phyloP scores from a whole-genome alignment of 2,888 invertebrate genomes.

The Asteroscopus sphinx region DNA sequence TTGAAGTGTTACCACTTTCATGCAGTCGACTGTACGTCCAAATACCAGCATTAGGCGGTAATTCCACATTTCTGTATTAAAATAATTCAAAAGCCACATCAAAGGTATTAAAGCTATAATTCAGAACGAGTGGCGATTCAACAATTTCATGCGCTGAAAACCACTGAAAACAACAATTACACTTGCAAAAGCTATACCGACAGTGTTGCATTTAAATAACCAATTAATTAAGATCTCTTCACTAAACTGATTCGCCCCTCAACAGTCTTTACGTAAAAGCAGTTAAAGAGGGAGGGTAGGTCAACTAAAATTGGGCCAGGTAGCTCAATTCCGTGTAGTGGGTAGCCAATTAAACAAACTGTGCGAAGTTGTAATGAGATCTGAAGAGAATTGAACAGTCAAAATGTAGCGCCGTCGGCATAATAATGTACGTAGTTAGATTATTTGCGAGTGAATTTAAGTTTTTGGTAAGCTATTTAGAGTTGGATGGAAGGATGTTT shows the following conservation, averaged over 20 bases:
- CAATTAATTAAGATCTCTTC: slow-evolving; percentile 54
- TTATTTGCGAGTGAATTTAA: slow-evolving; percentile 48
- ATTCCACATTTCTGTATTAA: slow-evolving; percentile 23
- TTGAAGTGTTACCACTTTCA: too few species aligned
- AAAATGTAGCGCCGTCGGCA: slow-evolving; percentile 56
- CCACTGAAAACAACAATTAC: slow-evolving; percentile 64
- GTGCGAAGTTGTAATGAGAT: slow-evolving; percentile 71
- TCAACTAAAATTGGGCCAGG: slow-evolving; percentile 58
- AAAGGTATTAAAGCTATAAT: slow-evolving; percentile 47
- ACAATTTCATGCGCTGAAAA: slow-evolving; percentile 64
- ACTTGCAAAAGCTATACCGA: slow-evolving; percentile 55
- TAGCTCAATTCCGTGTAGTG: slow-evolving; percentile 58
- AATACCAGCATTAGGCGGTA: slow-evolving; percentile 16
- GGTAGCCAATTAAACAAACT: slow-evolving; percentile 72
- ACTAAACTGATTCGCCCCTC: slow-evolving; percentile 22
- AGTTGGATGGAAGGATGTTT: slow-evolving; percentile 20
- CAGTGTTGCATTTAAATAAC: slow-evolving; percentile 66
- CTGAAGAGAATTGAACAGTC: slow-evolving; percentile 68
- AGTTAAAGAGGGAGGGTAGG: slow-evolving; percentile 26
- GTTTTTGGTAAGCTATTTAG: slow-evolving; percentile 32
- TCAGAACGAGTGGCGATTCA: slow-evolving; percentile 51
- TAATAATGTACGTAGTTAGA: slow-evolving; percentile 60
- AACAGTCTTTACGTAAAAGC: slow-evolving; percentile 19
- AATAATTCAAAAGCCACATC: slow-evolving; percentile 41
- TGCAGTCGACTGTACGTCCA: slow-evolving; percentile 19